Evolutionary conservation across 2,113 vertebrate genomes (phyloP).

Genomic region (Speoplatyrhinus poulsoni): DNA sequence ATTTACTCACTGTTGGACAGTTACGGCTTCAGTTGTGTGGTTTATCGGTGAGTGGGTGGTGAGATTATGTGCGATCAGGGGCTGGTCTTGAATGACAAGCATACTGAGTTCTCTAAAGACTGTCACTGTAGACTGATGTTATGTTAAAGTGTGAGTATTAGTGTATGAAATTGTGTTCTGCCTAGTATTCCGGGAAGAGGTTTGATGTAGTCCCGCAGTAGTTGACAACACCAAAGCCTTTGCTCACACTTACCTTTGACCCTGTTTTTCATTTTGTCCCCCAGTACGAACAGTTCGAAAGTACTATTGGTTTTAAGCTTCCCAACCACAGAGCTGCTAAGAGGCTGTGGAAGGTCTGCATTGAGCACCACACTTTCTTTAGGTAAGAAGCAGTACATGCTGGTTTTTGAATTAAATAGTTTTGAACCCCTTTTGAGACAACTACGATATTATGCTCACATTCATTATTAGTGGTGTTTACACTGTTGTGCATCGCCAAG

Average conservation of each 20-base stretch:
- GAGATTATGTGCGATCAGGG: background rate
- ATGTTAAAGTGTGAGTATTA: background rate
- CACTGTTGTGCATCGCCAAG: no score
- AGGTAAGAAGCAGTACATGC: constrained; percentile 75
- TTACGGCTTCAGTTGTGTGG: background rate
- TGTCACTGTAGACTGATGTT: background rate
- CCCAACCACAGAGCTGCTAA: constrained; percentile 97
- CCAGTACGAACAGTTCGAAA: constrained; percentile 98
- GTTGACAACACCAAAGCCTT: background rate
- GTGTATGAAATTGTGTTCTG: background rate
- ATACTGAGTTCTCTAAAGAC: constrained; percentile 5
- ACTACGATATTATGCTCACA: background rate
- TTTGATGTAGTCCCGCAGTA: no score
- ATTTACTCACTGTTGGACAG: constrained; percentile 1
- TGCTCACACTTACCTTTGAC: background rate
- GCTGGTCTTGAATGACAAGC: constrained; percentile 2
- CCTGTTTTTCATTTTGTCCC: background rate
- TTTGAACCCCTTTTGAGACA: background rate
- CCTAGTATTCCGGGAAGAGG: background rate
- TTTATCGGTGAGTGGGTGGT: background rate
- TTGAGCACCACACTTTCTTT: constrained; percentile 99
- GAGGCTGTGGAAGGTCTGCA: constrained; percentile 98
- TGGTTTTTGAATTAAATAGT: background rate
- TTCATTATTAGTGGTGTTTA: no score
- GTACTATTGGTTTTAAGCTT: constrained; percentile 98